Conservation (phyloP, 2,888 invertebrate species). For the Zootermopsis nevadensis region DNA sequence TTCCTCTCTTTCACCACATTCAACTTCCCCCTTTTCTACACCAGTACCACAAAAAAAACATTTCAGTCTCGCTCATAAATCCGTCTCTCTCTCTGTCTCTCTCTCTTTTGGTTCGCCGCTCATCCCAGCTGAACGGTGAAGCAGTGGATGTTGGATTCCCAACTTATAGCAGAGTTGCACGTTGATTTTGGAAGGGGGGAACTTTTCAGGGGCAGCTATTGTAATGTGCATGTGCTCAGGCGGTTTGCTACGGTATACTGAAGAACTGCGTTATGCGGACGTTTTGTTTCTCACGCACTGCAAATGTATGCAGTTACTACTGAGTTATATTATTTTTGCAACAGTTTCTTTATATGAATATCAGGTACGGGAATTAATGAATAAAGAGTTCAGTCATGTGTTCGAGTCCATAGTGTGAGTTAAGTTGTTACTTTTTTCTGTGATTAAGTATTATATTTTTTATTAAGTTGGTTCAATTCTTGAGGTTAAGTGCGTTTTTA, state of each 20-base stretch:
- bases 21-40: constrained; percentile 47
- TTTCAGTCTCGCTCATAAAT: not conserved
- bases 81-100: not conserved
- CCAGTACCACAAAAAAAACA: constrained; percentile 34
- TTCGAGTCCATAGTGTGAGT: too few species aligned
- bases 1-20: constrained; percentile 51
- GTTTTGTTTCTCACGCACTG: constrained; percentile 7
- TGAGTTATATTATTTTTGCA: too few species aligned
- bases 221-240: constrained; percentile 40
- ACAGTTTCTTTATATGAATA: too few species aligned
- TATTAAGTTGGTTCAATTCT: too few species aligned
- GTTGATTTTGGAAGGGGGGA: constrained; percentile 1
- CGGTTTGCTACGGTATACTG: constrained; percentile 1
- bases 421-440: too few species aligned
- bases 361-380: too few species aligned
- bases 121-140: constrained; percentile 30
- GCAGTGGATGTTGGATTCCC: constrained; percentile 27
- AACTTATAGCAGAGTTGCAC: constrained; percentile 17
- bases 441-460: too few species aligned
- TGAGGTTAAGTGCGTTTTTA: too few species aligned
- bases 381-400: too few species aligned
- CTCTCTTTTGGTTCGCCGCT: not conserved
- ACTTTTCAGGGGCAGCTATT: constrained; percentile 15
- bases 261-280: not conserved
- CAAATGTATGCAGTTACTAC: not conserved